Conservation (phyloP, 2,113 vertebrate genomes). For the Alouatta palliata region DNA sequence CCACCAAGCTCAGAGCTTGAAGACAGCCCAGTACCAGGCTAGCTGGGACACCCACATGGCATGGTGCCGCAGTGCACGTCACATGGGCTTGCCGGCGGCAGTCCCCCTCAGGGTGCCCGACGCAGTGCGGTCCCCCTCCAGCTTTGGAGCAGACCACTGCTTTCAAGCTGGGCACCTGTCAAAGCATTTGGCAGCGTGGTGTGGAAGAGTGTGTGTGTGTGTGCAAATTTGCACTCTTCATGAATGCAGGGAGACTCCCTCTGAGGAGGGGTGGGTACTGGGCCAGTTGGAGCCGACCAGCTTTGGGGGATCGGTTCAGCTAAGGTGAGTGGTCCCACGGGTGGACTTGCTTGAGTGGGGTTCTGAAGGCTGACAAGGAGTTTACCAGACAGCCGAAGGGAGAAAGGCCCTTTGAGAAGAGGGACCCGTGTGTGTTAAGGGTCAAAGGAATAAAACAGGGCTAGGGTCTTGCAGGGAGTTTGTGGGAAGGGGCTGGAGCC, state of each 20-base stretch:
- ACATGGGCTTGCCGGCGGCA: fast-evolving
- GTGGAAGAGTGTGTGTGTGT: neutral
- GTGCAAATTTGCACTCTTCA: neutral
- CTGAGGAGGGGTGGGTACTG: neutral
- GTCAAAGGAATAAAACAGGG: neutral
- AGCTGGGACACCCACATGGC: neutral
- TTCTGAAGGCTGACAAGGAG: neutral
- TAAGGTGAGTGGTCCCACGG: fast-evolving
- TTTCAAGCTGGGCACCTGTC: neutral
- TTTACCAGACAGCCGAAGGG: neutral
- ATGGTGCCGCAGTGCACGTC: fast-evolving
- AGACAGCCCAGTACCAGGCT: no score
- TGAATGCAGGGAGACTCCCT: fast-evolving
- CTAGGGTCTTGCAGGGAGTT: fast-evolving
- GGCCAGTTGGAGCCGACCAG: fast-evolving
- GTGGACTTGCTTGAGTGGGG: neutral
- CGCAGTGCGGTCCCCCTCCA: fast-evolving
- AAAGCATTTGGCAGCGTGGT: fast-evolving
- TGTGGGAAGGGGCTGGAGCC: fast-evolving
- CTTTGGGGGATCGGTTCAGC: neutral
- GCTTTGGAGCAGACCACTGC: neutral
- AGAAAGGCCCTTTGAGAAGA: no score
- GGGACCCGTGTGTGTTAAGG: neutral
- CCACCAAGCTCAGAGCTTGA: neutral
- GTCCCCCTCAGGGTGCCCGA: fast-evolving